Evolutionary conservation across 1,140 invertebrate genomes (phyloP), one percentile per base, ranked within the genome.

Genomic region (Acyrthosiphon pisum): DNA sequence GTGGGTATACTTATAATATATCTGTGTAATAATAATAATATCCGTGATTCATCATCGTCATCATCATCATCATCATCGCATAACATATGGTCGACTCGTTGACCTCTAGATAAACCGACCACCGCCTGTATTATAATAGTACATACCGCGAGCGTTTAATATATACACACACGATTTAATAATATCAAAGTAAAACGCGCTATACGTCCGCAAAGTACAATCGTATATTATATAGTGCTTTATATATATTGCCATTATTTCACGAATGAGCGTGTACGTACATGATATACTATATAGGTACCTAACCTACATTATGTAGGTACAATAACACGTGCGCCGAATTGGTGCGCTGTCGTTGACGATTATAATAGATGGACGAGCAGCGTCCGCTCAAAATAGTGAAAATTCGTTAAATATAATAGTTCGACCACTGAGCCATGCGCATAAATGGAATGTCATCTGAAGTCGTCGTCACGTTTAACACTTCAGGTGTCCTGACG

Each of bases 71-170:
- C 44, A 14, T 88, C 46, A 37, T 50, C 48, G 7, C 20, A 41
- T 23, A 89, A 89, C 88, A 89, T 89, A 89, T 89, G 88, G 88
- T 89, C 48, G 88, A 89, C 50, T 56, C 50, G 88, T 56, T 89
- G 88, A 89, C 88, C 88, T 89, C 88, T 56, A 89, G 50, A 89
- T 56, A 89, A 88, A 53, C 88, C 50, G 53, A 53, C 88, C 50
- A 56, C 48, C 48, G 60, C 2, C 60, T 60, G 30, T 18, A 76
- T 18, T 76, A 76, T n/a, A 76, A 76, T 76, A n/a, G n/a, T 76
- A n/a, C 7, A 76, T 41, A 18, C 56, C 41, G 90, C 26, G 41
- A n/a, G n/a, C 90, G 41, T 60, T 44, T 41, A 89, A 1, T 41
- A 41, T n/a, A 46, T 8, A 46, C 26, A 30, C 22, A 81, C 76